Conservation (phyloP, 2,113 vertebrate species). For the Todiramphus saurophagus region DNA sequence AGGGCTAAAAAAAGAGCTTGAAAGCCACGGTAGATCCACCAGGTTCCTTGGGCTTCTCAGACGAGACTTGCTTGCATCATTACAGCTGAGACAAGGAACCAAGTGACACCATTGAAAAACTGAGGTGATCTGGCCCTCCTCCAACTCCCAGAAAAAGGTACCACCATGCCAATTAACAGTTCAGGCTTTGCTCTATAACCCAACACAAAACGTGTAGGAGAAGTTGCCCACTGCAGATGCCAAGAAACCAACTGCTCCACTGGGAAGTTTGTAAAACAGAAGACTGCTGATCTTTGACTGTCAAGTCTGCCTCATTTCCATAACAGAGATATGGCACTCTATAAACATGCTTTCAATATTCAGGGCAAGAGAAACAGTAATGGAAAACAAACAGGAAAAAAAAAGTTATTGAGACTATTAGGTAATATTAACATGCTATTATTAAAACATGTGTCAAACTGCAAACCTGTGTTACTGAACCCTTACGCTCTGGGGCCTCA, state of each 20-base stretch:
- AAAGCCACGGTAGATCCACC: neutral
- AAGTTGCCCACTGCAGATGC: neutral
- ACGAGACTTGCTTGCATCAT: neutral
- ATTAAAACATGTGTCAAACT: neutral
- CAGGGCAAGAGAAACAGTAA: neutral
- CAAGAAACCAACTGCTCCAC: neutral
- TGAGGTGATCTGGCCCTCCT: accelerated
- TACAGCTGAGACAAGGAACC: neutral
- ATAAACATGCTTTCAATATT: neutral
- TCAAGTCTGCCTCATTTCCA: neutral
- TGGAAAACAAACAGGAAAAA: neutral
- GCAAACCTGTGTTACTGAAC: neutral
- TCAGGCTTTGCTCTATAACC: neutral
- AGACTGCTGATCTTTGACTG: neutral
- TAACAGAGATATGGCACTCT: neutral
- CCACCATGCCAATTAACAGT: neutral
- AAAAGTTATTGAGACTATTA: neutral
- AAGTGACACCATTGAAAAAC: neutral
- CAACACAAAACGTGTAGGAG: accelerated
- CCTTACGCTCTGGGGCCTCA: neutral
- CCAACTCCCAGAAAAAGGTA: neutral
- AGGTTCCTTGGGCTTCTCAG: neutral
- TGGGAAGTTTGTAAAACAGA: neutral
- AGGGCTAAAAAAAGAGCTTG: neutral
- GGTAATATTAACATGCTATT: neutral